Conservation (phyloP, 2,113 vertebrate genomes). For the Istiophorus platypterus region DNA sequence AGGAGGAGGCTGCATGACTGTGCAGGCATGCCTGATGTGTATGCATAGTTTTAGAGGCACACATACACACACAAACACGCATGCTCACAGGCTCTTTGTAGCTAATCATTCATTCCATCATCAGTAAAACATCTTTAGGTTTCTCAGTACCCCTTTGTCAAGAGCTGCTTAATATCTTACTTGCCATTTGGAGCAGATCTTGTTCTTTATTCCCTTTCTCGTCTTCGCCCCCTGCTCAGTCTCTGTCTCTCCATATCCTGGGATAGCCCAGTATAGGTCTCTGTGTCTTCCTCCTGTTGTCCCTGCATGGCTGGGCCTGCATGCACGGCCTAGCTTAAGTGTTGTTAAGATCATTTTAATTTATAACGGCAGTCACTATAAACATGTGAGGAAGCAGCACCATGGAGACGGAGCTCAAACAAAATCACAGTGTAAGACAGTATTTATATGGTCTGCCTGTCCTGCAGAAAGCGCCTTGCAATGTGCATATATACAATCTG, state of each 20-base stretch:
- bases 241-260: conserved; percentile 32
- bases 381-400: conserved; percentile 86
- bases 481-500: neutral
- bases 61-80: neutral
- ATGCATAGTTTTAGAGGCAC: neutral
- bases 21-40: conserved; percentile 21
- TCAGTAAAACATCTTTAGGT: neutral
- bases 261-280: conserved; percentile 55
- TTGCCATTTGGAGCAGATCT: neutral
- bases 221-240: neutral
- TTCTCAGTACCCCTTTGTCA: neutral
- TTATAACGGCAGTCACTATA: conserved; percentile 86
- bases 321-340: conserved; percentile 78
- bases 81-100: no score
- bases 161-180: conserved; percentile 16
- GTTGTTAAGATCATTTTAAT: conserved; percentile 87
- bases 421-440: conserved; percentile 85
- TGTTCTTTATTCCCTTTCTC: conserved; percentile 1
- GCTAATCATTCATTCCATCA: no score
- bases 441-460: conserved; percentile 85
- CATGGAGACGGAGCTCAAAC: conserved; percentile 87
- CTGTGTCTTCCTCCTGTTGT: conserved; percentile 56
- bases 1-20: conserved; percentile 45
- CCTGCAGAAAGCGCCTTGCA: conserved; percentile 56
- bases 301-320: conserved; percentile 66